These are phyloP conservation scores for Datnioides undecimradiatus DNA, from an alignment of 2,113 vertebrate species.

Conservation along the genomic window DNA sequence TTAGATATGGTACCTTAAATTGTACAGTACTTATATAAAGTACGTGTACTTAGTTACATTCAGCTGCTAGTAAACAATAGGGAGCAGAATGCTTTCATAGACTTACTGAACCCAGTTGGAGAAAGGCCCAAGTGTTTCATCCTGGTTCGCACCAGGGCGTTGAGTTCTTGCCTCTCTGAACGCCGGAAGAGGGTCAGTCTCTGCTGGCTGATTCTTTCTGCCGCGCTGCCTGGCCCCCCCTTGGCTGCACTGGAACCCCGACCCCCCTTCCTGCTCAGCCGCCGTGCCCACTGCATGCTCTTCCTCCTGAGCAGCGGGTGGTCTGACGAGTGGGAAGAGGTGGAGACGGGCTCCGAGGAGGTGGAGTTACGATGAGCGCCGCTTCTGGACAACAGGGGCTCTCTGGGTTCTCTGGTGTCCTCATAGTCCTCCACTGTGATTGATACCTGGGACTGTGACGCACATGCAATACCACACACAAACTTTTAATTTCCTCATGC, in stretches of 20 bases:
- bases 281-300: constrained; percentile 89
- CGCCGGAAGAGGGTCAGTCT: constrained; percentile 85
- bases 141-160: constrained; percentile 84
- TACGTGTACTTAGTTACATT: background rate
- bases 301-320: constrained; percentile 87
- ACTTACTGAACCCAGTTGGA: constrained; percentile 86
- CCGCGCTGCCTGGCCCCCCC: constrained; percentile 80
- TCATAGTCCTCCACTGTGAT: constrained; percentile 88
- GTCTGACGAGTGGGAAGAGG: constrained; percentile 84
- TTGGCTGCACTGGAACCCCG: constrained; percentile 80
- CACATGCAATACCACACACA: background rate
- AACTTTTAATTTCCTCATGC: constrained; percentile 18
- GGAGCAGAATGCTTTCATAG: background rate
- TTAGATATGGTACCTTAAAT: background rate
- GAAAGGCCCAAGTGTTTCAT: constrained; percentile 89
- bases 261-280: constrained; percentile 86
- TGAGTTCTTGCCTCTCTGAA: constrained; percentile 88
- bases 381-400: constrained; percentile 81
- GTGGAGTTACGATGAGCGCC: constrained; percentile 85
- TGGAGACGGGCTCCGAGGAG: constrained; percentile 83
- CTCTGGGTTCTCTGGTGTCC: constrained; percentile 86
- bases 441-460: constrained; percentile 86
- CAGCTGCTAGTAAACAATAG: background rate
- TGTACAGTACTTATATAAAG: background rate
- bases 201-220: constrained; percentile 87